phyloP scores from a whole-genome alignment of 2,797 vertebrate genomes.

The Carcharodon carcharias region DNA sequence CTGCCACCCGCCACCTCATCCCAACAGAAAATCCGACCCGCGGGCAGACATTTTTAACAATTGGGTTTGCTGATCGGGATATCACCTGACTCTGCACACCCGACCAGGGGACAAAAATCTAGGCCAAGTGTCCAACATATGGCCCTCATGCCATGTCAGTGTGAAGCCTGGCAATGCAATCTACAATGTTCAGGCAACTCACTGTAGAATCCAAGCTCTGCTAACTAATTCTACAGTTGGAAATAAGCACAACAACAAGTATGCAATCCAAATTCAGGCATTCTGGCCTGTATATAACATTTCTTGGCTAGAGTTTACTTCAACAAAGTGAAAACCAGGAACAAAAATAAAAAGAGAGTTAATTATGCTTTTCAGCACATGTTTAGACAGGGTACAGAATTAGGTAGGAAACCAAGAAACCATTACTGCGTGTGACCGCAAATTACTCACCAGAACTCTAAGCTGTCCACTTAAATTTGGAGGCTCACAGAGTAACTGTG shows the following conservation, averaged over 20 bases:
- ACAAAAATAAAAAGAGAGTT: background rate
- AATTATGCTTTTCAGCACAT: background rate
- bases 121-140: no score
- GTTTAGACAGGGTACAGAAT: background rate
- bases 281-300: background rate
- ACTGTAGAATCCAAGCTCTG: background rate
- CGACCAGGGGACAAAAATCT: no score
- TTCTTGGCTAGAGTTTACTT: background rate
- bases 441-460: slow-evolving; percentile 70
- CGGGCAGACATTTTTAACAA: no score
- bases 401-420: background rate
- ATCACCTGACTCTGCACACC: no score
- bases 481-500: slow-evolving; percentile 90
- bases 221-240: background rate
- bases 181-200: no score
- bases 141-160: background rate
- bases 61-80: no score
- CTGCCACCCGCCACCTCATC: no score
- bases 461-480: slow-evolving; percentile 91
- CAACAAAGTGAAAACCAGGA: no score
- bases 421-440: background rate
- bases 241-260: background rate
- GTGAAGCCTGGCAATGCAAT: background rate
- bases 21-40: no score
- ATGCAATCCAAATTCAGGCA: background rate